Evolutionary conservation across 53 echinoderm and acorn worm species (phyloP), one percentile per base, ranked within the genome.

Genomic region (Temnopleurus reevesii): DNA sequence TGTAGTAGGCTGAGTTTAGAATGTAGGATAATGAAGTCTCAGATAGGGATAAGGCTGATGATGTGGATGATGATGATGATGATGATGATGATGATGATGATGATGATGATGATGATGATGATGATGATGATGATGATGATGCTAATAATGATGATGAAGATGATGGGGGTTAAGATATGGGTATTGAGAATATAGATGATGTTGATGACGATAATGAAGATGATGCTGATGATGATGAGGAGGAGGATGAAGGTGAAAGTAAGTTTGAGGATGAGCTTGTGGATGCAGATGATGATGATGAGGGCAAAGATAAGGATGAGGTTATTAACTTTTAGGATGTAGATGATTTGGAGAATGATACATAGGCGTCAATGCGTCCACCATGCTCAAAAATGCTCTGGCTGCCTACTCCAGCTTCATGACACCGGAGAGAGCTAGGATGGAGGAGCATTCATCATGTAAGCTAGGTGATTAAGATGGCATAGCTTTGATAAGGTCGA

Each of bases 341-440:
- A n/a, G n/a, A n/a, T n/a, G n/a, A n/a, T n/a, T n/a, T n/a, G n/a
- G n/a, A n/a, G n/a, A n/a, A n/a, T n/a, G n/a, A n/a, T n/a, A n/a
- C n/a, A n/a, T n/a, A n/a, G n/a, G n/a, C n/a, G n/a, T n/a, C n/a
- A n/a, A n/a, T n/a, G n/a, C n/a, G n/a, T n/a, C n/a, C n/a, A n/a
- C n/a, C n/a, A n/a, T n/a, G n/a, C n/a, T n/a, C n/a, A n/a, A n/a
- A n/a, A n/a, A n/a, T n/a, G n/a, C n/a, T n/a, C n/a, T n/a, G 89
- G 77, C 24, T 99, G 96, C 91, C 94, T 92, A 36, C 77, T 99
- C 19, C 96, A 92, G 88, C 93, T 99, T 18, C 99, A 99, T 59
- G 92, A 96, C 59, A 99, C 99, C 30, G 90, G 90, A n/a, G n/a
- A n/a, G n/a, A n/a, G n/a, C n/a, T n/a, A n/a, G n/a, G n/a, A n/a